Percentiles rank a stretch among this genome's conserved stretches.
These are phyloP conservation scores for Aldabrachelys gigantea DNA, from an alignment of 2,113 vertebrate species.

Conservation along the genomic window DNA sequence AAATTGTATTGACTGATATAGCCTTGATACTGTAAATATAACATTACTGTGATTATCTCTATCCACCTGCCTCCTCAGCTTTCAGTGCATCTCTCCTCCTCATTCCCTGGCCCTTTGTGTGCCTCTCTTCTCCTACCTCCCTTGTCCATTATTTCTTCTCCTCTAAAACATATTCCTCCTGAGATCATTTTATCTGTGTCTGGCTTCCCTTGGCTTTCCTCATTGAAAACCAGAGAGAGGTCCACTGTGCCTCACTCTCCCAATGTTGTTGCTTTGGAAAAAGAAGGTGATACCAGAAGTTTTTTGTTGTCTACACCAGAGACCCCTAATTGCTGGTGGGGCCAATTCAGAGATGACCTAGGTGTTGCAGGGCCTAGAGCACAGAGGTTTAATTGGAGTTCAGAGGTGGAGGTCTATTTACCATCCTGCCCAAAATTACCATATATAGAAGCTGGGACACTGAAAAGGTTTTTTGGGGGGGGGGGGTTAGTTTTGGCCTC, in stretches of 20 bases:
- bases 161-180: neutral
- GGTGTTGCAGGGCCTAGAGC: neutral
- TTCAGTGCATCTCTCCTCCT: neutral
- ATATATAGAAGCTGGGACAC: neutral
- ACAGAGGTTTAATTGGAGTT: neutral
- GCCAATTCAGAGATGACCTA: neutral
- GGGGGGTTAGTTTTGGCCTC: neutral
- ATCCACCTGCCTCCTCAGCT: neutral
- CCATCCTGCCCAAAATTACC: neutral
- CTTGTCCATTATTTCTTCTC: rapidly evolving
- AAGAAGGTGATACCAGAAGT: neutral
- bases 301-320: neutral
- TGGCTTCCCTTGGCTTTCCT: neutral
- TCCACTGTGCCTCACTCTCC: neutral
- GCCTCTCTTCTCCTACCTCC: neutral
- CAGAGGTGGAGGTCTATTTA: neutral
- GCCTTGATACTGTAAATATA: neutral
- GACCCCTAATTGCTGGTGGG: neutral
- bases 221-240: neutral
- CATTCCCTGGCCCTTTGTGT: neutral
- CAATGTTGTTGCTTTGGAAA: rapidly evolving
- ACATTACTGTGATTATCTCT: neutral
- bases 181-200: rapidly evolving
- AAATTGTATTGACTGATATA: neutral
- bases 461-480: neutral